A percentile compares a stretch with the other conserved stretches of the same genome.
Conservation (phyloP, 2,113 vertebrate species). For the Rhinoptilus africanus region DNA sequence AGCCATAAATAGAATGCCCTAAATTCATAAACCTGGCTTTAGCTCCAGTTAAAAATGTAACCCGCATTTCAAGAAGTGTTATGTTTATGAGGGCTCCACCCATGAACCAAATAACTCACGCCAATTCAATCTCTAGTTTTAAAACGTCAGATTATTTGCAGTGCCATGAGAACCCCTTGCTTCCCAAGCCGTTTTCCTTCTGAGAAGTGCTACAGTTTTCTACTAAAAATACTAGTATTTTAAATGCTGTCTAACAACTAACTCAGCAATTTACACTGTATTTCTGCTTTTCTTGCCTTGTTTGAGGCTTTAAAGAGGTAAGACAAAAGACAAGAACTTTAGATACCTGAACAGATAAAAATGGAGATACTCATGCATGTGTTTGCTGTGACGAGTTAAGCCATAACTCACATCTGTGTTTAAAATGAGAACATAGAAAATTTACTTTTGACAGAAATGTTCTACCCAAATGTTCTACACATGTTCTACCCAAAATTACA, state of each 20-base stretch:
- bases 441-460: not conserved
- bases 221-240: not conserved
- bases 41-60: slow-evolving; percentile 20
- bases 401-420: not conserved
- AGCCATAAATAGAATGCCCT: slow-evolving; percentile 35
- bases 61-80: not conserved
- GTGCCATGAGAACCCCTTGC: not conserved
- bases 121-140: not conserved
- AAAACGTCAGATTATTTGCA: not conserved
- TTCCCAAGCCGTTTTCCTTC: not conserved
- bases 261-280: not conserved
- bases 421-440: not conserved
- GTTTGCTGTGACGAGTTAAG: not conserved
- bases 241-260: not conserved
- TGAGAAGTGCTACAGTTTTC: not conserved
- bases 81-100: slow-evolving; percentile 13
- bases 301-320: not conserved
- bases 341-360: not conserved
- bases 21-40: slow-evolving; percentile 47
- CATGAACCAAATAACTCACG: not conserved
- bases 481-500: not conserved
- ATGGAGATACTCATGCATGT: not conserved
- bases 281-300: not conserved
- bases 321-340: not conserved
- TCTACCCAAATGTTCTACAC: not conserved